Percentiles rank a stretch among this genome's conserved stretches.
Evolutionary conservation across 2,113 vertebrate genomes (phyloP).

Genomic region (Passer domesticus): DNA sequence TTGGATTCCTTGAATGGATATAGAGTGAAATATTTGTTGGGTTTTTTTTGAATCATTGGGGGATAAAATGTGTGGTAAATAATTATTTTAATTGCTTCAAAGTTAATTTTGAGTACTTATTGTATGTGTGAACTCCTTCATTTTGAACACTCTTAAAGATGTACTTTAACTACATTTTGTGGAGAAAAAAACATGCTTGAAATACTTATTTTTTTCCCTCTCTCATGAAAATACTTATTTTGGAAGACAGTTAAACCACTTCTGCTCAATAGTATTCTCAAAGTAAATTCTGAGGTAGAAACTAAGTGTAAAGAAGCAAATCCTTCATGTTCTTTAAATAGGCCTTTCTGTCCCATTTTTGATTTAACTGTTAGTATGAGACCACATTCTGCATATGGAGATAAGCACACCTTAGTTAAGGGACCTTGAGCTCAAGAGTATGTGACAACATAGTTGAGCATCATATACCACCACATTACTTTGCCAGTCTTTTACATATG

Average conservation of each 20-base stretch:
- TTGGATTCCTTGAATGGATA: neutral
- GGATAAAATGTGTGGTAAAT: neutral
- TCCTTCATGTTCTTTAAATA: neutral
- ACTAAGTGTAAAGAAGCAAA: neutral
- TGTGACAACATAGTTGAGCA: neutral
- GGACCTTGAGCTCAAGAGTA: neutral
- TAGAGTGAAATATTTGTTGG: neutral
- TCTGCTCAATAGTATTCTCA: neutral
- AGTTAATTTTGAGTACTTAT: neutral
- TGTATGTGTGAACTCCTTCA: neutral
- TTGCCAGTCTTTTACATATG: neutral
- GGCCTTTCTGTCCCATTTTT: neutral
- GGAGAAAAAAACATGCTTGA: neutral
- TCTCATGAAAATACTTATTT: neutral
- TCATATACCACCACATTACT: neutral
- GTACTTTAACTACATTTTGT: neutral
- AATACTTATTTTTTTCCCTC: neutral
- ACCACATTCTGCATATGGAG: neutral
- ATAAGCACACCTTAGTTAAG: neutral
- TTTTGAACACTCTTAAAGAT: neutral
- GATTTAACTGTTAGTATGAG: rapidly evolving
- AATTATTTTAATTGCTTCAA: neutral
- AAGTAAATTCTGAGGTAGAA: neutral
- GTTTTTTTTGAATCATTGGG: neutral
- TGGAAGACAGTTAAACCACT: neutral